Conservation (phyloP, 2,113 vertebrate species). For the Trematocara stigmaticum region DNA sequence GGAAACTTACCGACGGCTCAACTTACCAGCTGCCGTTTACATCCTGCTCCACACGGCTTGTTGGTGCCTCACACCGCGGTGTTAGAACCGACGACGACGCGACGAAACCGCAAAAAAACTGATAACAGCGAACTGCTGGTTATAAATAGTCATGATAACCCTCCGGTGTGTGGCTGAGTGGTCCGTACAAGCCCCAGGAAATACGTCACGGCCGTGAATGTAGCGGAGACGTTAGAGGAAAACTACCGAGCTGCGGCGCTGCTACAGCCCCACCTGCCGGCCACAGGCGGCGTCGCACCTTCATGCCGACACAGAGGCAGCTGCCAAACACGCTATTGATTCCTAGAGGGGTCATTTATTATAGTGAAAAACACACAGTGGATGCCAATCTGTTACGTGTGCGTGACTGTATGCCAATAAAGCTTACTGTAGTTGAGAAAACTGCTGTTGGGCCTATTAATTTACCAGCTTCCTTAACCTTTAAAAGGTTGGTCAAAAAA, state of each 20-base stretch:
- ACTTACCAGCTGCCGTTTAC: conserved; percentile 59
- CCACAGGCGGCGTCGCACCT: neutral
- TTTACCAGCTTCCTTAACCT: neutral
- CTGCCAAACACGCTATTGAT: neutral
- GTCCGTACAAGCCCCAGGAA: conserved; percentile 75
- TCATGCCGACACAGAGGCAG: neutral
- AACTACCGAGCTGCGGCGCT: conserved; percentile 14
- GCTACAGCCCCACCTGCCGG: conserved; percentile 43
- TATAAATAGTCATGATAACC: conserved; percentile 68
- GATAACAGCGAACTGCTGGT: conserved; percentile 40
- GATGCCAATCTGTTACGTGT: neutral
- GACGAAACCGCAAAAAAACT: conserved; percentile 12
- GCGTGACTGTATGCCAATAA: neutral
- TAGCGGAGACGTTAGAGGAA: conserved; percentile 32
- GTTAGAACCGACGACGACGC: conserved; percentile 40
- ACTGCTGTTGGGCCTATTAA: neutral
- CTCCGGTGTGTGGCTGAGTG: conserved; percentile 54
- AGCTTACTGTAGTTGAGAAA: neutral
- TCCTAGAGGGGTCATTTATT: neutral
- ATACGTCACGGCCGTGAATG: conserved; percentile 71
- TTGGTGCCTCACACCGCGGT: conserved; percentile 23
- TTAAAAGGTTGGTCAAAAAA: neutral
- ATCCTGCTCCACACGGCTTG: conserved; percentile 38
- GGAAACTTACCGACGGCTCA: conserved; percentile 65
- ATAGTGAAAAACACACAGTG: neutral